Conservation (phyloP, 2,797 vertebrate species). For the Zonotrichia albicollis region DNA sequence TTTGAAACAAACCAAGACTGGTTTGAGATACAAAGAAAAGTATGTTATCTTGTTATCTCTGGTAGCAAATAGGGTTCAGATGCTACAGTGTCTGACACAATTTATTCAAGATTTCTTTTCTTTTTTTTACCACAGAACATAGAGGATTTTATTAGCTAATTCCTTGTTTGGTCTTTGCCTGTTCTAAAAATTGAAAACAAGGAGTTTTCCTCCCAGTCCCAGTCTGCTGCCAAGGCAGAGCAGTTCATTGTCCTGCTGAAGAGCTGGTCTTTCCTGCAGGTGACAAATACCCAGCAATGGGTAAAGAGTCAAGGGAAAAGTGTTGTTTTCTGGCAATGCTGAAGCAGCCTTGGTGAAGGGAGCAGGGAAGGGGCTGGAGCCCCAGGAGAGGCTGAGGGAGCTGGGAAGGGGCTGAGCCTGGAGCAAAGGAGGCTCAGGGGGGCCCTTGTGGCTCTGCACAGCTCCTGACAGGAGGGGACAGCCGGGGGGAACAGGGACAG, state of each 20-base stretch:
- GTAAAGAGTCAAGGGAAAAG: neutral
- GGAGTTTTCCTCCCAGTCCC: neutral
- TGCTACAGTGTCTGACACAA: neutral
- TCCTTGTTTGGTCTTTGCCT: neutral
- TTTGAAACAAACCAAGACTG: neutral
- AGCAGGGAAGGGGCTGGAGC: neutral
- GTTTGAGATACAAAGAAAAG: neutral
- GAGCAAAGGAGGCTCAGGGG: neutral
- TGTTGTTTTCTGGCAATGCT: neutral
- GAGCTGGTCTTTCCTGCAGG: neutral
- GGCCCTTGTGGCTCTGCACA: neutral
- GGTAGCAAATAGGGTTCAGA: neutral
- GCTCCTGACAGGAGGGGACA: neutral
- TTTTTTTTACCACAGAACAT: fast-evolving
- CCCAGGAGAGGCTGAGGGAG: neutral
- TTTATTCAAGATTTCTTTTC: neutral
- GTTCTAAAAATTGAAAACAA: neutral
- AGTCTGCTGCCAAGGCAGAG: neutral
- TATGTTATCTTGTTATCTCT: neutral
- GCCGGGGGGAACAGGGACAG: neutral
- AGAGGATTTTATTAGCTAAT: neutral
- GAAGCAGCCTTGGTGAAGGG: neutral
- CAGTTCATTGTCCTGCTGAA: neutral
- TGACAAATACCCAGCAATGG: neutral
- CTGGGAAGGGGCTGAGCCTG: neutral